Evolutionary conservation across 2,113 vertebrate species (phyloP).

Genomic region (Ploceus nigricollis): DNA sequence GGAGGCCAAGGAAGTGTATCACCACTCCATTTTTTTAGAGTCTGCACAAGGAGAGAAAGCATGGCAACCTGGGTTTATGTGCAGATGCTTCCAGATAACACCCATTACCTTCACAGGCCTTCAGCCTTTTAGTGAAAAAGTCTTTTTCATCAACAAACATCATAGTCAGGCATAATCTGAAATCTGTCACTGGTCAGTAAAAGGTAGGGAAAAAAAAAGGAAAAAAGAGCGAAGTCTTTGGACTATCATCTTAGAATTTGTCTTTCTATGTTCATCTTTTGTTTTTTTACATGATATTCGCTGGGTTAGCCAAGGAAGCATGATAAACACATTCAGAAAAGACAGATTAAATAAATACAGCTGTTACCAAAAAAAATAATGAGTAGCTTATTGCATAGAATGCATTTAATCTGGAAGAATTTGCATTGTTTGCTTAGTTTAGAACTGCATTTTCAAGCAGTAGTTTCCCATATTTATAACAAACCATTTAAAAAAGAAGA

Average conservation of each 20-base stretch:
- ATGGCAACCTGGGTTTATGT: neutral
- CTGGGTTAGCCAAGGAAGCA: neutral
- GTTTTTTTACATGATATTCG: neutral
- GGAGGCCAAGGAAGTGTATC: neutral
- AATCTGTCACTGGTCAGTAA: neutral
- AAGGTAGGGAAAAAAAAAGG: accelerated
- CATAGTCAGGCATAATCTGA: neutral
- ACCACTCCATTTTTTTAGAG: neutral
- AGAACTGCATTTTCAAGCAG: neutral
- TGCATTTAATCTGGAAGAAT: neutral
- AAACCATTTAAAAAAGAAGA: neutral
- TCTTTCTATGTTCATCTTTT: neutral
- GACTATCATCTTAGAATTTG: neutral
- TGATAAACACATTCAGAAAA: neutral
- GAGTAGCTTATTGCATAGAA: neutral
- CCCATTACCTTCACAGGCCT: neutral
- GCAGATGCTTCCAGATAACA: neutral
- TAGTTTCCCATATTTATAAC: neutral
- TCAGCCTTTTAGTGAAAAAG: neutral
- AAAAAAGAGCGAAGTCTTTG: neutral
- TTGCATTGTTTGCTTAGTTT: neutral
- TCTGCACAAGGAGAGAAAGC: neutral
- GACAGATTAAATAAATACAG: neutral
- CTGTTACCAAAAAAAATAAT: neutral
- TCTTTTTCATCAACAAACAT: neutral